Conservation (phyloP, 2,888 invertebrate genomes). For the Prosopocoilus inquinatus region DNA sequence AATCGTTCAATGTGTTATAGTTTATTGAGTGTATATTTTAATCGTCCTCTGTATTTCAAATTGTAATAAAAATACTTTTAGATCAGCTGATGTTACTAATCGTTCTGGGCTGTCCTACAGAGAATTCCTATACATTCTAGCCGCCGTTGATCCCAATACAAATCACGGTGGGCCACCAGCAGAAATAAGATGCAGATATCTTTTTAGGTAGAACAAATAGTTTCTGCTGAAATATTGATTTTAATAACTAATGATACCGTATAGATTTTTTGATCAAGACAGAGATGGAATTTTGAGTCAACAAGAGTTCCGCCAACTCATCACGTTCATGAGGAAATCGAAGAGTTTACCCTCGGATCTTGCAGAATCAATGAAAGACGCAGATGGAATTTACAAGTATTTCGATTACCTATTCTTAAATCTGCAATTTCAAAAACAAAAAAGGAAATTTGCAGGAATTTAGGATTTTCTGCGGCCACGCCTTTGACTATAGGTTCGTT, state of each 20-base stretch:
- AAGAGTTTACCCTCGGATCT: conserved; percentile 57
- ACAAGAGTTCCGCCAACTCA: conserved; percentile 60
- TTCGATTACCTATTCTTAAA: not conserved
- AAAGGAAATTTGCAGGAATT: not conserved
- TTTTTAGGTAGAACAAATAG: conserved; percentile 57
- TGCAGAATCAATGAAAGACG: conserved; percentile 29
- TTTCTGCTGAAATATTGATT: conserved; percentile 2
- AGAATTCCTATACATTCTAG: conserved; percentile 61
- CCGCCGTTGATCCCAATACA: conserved; percentile 64
- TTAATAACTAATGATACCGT: conserved; percentile 31
- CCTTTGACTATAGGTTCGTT: conserved; percentile 51
- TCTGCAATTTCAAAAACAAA: not conserved
- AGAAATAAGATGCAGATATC: conserved; percentile 68
- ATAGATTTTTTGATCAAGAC: conserved; percentile 61
- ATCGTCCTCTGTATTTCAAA: not conserved
- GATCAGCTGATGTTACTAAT: conserved; percentile 57
- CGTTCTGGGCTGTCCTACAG: conserved; percentile 56
- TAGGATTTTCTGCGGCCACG: conserved; percentile 13
- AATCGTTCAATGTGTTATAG: not conserved
- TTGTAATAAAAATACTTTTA: conserved; percentile 32
- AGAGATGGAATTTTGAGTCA: conserved; percentile 55
- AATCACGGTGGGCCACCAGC: conserved; percentile 63
- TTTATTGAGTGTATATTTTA: not conserved
- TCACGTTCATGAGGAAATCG: conserved; percentile 56
- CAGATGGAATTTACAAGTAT: conserved; percentile 18